phyloP scores from a whole-genome alignment of 2,888 invertebrate species.

The Troides helena region DNA sequence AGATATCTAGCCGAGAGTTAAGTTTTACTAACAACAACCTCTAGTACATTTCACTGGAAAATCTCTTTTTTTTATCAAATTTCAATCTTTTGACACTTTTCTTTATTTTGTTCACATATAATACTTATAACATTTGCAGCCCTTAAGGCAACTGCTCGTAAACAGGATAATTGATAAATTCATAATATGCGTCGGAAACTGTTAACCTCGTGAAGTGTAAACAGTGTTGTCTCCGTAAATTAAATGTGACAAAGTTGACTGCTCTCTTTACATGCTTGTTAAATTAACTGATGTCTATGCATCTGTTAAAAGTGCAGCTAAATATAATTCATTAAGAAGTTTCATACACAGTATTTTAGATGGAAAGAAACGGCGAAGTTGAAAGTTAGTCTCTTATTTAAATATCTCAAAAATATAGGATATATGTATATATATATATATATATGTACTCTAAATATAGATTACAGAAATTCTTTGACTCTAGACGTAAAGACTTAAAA shows the following conservation, averaged over 20 bases:
- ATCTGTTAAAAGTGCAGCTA: not conserved
- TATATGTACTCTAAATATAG: too few relatives aligned
- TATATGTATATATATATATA: too few relatives aligned
- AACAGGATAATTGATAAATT: slow-evolving; percentile 30
- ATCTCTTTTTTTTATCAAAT: not conserved
- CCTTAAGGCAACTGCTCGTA: slow-evolving; percentile 11
- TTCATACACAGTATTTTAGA: too few relatives aligned
- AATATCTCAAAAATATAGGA: too few relatives aligned
- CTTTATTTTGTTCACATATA: too few relatives aligned
- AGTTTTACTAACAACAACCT: not conserved
- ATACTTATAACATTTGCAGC: not conserved
- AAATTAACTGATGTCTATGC: not conserved
- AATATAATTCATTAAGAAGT: too few relatives aligned
- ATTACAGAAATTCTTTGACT: too few relatives aligned
- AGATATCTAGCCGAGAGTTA: not conserved
- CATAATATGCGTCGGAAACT: slow-evolving; percentile 25
- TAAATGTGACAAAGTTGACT: slow-evolving; percentile 61
- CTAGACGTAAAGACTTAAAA: too few relatives aligned
- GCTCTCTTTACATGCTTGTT: slow-evolving; percentile 42
- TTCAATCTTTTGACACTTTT: not conserved
- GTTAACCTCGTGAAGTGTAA: slow-evolving; percentile 46
- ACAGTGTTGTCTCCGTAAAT: slow-evolving; percentile 51
- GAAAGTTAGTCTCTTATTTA: too few relatives aligned
- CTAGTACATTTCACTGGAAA: not conserved
- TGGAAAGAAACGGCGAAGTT: too few relatives aligned